Evolutionary conservation across 2,888 invertebrate genomes (phyloP), one percentile per base, ranked within the genome.

Genomic region (Drosophila robusta): DNA sequence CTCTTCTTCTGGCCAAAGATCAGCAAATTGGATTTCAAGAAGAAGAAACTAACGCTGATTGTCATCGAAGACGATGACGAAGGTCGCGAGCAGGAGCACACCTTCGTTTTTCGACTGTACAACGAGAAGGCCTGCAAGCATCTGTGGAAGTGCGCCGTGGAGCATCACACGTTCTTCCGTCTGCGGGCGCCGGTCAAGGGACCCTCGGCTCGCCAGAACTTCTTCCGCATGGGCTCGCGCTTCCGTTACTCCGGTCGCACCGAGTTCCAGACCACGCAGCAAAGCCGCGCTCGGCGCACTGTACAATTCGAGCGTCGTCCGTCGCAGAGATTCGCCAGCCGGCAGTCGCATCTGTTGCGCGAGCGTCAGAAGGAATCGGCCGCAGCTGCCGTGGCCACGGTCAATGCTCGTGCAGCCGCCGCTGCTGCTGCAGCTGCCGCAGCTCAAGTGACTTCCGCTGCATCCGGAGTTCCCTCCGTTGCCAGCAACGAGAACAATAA

Each of bases 1-100:
- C 93, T 99, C 16, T 99, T 99, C 93, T 98, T 99, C 92, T 99
- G 99, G 98, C 99, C 99, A 2, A 99, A 99, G 94, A 99, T 99
- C 86, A 98, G 98, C 70, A 97, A 98, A 91, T 93, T 99, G 56
- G 98, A 99, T 93, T 99, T 99, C 91, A 98, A 98, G 92, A 98
- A 98, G 93, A 99, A 99, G 93, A 99, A 99, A 92, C 93, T 99
- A 49, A 99, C 98, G 0, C 93, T 99, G 57, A 96, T 99, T 46
- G 99, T 99, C 3, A 98, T 99, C 9, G 99, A 99, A 93, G 99
- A 99, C 92, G 99, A 99, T 91, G 99, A 99, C 91, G 97, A 98
- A 92, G 98, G 98, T 0, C 94, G 96, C 51, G 98, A 99, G 92
- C 98, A 99, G 91, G 98, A 99, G 91, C 99, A 99, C 92, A 99